phyloP scores from a whole-genome alignment of 2,797 vertebrate genomes.

The Anniella stebbinsi region DNA sequence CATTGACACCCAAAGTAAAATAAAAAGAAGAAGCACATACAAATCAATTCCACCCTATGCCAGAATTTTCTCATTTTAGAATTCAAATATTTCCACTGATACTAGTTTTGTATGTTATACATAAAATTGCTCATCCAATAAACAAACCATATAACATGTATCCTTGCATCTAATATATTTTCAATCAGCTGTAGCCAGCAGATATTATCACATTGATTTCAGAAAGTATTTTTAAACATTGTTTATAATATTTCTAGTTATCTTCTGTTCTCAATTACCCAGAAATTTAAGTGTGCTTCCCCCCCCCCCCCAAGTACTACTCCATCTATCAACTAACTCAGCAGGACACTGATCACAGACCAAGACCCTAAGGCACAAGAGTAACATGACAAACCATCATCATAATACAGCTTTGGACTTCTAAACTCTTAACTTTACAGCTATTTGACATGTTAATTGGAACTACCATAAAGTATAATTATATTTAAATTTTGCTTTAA shows the following conservation, averaged over 20 bases:
- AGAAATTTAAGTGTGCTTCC: background rate
- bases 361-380: constrained; percentile 12
- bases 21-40: background rate
- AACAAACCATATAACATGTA: constrained; percentile 24
- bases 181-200: constrained; percentile 33
- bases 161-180: constrained; percentile 21
- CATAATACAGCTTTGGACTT: constrained; percentile 45
- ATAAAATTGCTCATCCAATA: background rate
- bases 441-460: constrained; percentile 38
- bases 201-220: constrained; percentile 14
- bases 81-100: background rate
- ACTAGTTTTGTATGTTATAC: background rate
- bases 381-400: constrained; percentile 20
- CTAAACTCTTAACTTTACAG: constrained; percentile 37
- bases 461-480: constrained; percentile 43
- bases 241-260: constrained; percentile 1
- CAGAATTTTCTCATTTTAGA: background rate
- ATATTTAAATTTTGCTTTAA: constrained; percentile 53
- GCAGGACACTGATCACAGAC: constrained; percentile 22
- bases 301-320: background rate
- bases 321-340: constrained; percentile 45
- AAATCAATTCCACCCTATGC: background rate
- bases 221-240: background rate
- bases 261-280: background rate
- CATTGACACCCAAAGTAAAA: background rate